Percentiles rank a stretch among this genome's conserved stretches.
phyloP scores from a whole-genome alignment of 92 coral and sea anemone species.

The Epizoanthus ramosus region DNA sequence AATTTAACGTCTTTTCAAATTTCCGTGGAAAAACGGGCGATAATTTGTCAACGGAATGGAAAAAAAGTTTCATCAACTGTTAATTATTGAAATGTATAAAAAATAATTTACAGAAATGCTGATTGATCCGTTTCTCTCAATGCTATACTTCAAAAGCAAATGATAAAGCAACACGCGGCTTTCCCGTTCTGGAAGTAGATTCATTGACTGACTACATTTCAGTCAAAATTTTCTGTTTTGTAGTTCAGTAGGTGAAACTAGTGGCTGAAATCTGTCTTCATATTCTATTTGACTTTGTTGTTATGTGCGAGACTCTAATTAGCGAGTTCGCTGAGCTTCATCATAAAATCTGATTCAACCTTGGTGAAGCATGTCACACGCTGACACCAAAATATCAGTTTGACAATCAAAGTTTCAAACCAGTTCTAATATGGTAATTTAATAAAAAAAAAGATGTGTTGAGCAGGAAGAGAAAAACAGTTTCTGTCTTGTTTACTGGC shows the following conservation, averaged over 20 bases:
- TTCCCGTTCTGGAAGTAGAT: not conserved
- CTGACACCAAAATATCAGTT: slow-evolving; percentile 30
- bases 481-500: not conserved
- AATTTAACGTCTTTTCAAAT: not conserved
- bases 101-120: not conserved
- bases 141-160: not conserved
- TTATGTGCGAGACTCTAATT: slow-evolving; percentile 6
- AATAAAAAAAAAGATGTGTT: not conserved
- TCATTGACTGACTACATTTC: slow-evolving; percentile 6
- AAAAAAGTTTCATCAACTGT: not conserved
- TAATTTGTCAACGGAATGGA: no score
- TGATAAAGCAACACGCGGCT: not conserved
- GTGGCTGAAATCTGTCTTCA: not conserved
- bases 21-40: not conserved
- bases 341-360: slow-evolving; percentile 7
- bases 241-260: slow-evolving; percentile 5
- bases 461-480: not conserved
- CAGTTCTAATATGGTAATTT: slow-evolving; percentile 9
- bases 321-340: no score
- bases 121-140: not conserved
- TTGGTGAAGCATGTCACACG: slow-evolving; percentile 24
- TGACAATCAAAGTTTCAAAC: slow-evolving; percentile 16
- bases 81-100: not conserved
- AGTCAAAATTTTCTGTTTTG: not conserved
- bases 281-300: not conserved